Evolutionary conservation across 2,113 vertebrate genomes (phyloP).

Genomic region (Erpornis zantholeuca): DNA sequence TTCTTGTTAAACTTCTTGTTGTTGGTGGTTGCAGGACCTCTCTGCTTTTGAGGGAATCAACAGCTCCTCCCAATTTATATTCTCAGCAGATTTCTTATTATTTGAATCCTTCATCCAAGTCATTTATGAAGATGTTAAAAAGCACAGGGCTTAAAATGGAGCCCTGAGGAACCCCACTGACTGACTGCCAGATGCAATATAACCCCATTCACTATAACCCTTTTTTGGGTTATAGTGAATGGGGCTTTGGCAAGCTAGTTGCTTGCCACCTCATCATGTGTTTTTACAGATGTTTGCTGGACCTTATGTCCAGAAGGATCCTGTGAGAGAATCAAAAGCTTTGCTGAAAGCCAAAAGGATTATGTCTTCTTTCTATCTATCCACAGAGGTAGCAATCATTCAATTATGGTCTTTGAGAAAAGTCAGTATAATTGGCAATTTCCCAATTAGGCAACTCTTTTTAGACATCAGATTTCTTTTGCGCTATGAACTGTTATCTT

Average conservation of each 20-base stretch:
- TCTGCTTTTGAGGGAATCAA: not conserved
- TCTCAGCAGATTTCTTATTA: not conserved
- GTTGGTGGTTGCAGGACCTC: not conserved
- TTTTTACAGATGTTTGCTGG: not conserved
- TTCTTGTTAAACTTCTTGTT: accelerated
- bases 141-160: not conserved
- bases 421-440: not conserved
- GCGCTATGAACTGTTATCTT: not conserved
- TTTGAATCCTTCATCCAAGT: not conserved
- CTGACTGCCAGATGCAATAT: not conserved
- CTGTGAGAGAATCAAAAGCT: not conserved
- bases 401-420: not conserved
- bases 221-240: too few species aligned
- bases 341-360: not conserved
- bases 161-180: not conserved
- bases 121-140: not conserved
- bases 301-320: not conserved
- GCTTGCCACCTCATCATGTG: accelerated
- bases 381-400: not conserved
- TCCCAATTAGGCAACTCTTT: not conserved
- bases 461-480: not conserved
- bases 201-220: not conserved
- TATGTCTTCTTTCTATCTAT: not conserved
- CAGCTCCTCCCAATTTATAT: not conserved
- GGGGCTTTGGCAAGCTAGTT: too few species aligned